phyloP scores from a whole-genome alignment of 2,888 invertebrate species.

The Lithophane leautieri region DNA sequence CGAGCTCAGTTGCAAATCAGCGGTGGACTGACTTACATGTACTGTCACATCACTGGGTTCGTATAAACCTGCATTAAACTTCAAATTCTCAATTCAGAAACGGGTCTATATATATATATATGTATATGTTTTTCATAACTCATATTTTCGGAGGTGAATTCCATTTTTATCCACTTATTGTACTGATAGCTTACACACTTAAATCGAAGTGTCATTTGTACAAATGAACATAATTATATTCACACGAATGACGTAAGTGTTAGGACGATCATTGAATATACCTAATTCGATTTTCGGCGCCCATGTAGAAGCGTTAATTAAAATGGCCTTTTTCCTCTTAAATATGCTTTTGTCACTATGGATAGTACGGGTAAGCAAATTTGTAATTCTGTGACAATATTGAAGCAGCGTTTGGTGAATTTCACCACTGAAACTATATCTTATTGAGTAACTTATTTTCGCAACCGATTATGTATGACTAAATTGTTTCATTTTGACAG shows the following conservation, averaged over 20 bases:
- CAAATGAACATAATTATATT: conserved; percentile 38
- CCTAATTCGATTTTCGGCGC: conserved; percentile 16
- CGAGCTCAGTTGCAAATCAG: too few species aligned
- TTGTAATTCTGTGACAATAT: not conserved
- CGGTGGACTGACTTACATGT: too few species aligned
- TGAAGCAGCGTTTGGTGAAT: not conserved
- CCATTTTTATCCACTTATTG: not conserved
- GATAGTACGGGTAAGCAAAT: not conserved
- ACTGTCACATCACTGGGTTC: too few species aligned
- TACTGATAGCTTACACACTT: conserved; percentile 39
- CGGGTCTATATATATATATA: too few species aligned
- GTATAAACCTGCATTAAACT: not conserved
- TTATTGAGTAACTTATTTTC: too few species aligned
- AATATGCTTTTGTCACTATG: conserved; percentile 5
- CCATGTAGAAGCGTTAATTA: conserved; percentile 37
- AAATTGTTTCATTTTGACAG: too few species aligned
- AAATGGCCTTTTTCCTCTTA: conserved; percentile 43
- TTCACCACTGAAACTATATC: too few species aligned
- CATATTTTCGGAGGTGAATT: conserved; percentile 16
- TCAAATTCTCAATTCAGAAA: not conserved
- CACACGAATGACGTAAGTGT: conserved; percentile 40
- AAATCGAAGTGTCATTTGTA: conserved; percentile 33
- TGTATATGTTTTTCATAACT: not conserved
- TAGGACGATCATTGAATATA: conserved; percentile 3
- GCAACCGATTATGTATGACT: too few species aligned